Evolutionary conservation across 2,797 vertebrate species (phyloP).

Genomic region (Semaprochilodus insignis): DNA sequence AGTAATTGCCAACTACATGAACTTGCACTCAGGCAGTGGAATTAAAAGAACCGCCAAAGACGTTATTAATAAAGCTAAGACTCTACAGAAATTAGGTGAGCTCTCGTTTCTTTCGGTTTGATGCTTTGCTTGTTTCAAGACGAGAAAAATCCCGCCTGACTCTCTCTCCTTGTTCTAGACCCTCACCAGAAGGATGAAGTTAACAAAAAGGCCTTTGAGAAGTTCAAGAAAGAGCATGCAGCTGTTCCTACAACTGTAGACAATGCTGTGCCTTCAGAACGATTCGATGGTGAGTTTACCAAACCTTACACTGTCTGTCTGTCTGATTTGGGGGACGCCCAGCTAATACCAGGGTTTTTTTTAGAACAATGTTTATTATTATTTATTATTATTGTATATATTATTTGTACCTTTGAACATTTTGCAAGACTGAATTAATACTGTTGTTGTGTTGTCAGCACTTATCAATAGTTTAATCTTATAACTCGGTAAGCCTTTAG

Average conservation of each 20-base stretch:
- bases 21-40: conserved; percentile 91
- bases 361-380: too few relatives aligned
- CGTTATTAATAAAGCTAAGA: conserved; percentile 97
- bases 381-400: too few relatives aligned
- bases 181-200: conserved; percentile 96
- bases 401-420: too few relatives aligned
- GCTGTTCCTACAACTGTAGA: conserved; percentile 86
- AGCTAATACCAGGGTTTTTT: too few relatives aligned
- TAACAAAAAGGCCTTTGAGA: conserved; percentile 98
- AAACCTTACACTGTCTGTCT: too few relatives aligned
- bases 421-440: too few relatives aligned
- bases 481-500: neutral
- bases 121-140: neutral
- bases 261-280: conserved; percentile 90
- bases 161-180: conserved; percentile 74
- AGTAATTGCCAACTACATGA: conserved; percentile 99
- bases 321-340: too few relatives aligned
- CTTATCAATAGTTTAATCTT: neutral
- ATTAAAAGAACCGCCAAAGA: conserved; percentile 95
- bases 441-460: neutral
- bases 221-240: conserved; percentile 94
- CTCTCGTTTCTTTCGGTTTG: neutral
- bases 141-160: neutral
- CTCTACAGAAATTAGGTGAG: conserved; percentile 93
- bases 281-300: conserved; percentile 88